These are phyloP conservation scores for Oryzias woworae DNA, from an alignment of 2,113 vertebrate species.

Conservation along the genomic window DNA sequence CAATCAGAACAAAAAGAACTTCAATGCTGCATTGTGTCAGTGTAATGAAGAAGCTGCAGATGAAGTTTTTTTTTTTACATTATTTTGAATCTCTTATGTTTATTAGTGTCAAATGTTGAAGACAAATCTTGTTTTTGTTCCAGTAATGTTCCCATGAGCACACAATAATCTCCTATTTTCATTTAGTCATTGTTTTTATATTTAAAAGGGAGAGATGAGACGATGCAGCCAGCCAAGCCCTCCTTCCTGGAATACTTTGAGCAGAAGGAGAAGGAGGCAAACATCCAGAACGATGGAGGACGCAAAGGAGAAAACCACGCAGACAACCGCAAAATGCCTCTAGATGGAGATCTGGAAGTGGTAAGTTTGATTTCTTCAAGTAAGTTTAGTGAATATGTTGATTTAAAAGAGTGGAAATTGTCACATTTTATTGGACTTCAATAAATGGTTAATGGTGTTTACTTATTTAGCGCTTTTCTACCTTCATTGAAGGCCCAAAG, in stretches of 20 bases:
- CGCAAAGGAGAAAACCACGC: constrained; percentile 69
- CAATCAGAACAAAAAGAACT: no score
- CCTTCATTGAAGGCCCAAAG: no score
- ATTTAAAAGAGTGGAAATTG: background rate
- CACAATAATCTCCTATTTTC: background rate
- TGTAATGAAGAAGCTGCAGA: no score
- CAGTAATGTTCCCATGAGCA: background rate
- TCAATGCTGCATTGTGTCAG: no score
- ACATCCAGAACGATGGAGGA: constrained; percentile 78
- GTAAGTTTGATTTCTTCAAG: constrained; percentile 75
- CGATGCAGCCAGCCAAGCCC: constrained; percentile 86
- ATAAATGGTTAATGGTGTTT: no score
- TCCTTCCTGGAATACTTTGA: constrained; percentile 98
- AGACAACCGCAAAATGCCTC: constrained; percentile 83
- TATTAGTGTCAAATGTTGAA: no score
- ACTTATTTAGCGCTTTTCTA: no score
- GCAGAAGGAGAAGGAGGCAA: constrained; percentile 92
- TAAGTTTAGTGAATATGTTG: background rate
- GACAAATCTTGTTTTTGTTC: background rate
- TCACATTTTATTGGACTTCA: no score
- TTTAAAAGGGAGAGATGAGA: constrained; percentile 85
- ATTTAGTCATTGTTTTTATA: constrained; percentile 4
- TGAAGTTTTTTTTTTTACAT: no score
- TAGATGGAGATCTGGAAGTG: constrained; percentile 89
- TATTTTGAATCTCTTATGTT: no score